Evolutionary conservation across 2,113 vertebrate genomes (phyloP).

Genomic region (Ramphastos sulfuratus): DNA sequence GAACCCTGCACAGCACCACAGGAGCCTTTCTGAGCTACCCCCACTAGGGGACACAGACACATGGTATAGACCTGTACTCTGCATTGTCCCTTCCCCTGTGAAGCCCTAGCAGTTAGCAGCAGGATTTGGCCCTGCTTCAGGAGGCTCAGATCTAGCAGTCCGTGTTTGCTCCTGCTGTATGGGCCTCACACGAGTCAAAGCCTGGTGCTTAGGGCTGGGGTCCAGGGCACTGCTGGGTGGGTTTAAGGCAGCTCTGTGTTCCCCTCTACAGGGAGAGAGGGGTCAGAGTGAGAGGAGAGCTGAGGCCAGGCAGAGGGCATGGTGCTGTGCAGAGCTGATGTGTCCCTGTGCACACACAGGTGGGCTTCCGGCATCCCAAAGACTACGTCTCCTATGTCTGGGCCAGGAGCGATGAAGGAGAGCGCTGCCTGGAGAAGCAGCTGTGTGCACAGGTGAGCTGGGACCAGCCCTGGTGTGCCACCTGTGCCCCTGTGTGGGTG

Average conservation of each 20-base stretch:
- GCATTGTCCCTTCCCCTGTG: neutral
- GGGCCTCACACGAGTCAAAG: neutral
- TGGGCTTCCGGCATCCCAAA: conserved; percentile 95
- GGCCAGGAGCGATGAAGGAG: conserved; percentile 89
- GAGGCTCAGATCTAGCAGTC: neutral
- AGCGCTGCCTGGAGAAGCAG: conserved; percentile 68
- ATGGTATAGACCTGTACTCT: neutral
- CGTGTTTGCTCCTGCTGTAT: neutral
- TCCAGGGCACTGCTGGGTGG: neutral
- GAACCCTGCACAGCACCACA: neutral
- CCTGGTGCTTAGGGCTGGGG: neutral
- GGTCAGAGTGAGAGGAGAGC: neutral
- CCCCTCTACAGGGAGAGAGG: neutral
- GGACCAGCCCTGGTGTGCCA: neutral
- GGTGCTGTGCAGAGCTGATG: neutral
- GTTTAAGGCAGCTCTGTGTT: neutral
- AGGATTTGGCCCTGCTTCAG: neutral
- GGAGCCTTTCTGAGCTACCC: neutral
- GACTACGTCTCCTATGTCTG: conserved; percentile 94
- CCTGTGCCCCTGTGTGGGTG: fast-evolving
- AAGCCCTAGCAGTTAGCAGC: neutral
- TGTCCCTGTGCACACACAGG: conserved; percentile 63
- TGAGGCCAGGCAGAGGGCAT: neutral
- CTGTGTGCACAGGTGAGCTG: conserved; percentile 48
- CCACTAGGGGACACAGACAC: fast-evolving